Conservation (phyloP, 2,797 vertebrate genomes). For the Loriculus beryllinus region DNA sequence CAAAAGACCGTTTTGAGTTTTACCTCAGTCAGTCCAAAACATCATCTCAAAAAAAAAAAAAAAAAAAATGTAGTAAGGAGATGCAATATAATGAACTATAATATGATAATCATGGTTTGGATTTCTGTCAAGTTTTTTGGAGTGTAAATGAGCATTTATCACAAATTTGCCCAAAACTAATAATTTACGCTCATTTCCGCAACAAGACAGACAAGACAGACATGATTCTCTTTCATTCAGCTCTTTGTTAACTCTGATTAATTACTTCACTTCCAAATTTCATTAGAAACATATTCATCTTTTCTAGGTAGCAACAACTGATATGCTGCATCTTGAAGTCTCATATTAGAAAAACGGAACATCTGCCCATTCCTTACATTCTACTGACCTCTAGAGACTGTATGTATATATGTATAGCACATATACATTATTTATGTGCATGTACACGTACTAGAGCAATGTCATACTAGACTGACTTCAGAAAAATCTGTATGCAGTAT, state of each 20-base stretch:
- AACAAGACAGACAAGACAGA: conserved; percentile 68
- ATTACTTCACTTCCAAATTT: conserved; percentile 69
- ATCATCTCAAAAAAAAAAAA: not conserved
- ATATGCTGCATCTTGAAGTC: not conserved
- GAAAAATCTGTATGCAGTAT: not conserved
- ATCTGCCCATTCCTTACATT: conserved; percentile 77
- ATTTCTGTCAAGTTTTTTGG: conserved; percentile 66
- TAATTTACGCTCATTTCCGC: conserved; percentile 69
- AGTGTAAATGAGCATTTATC: conserved; percentile 64
- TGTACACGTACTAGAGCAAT: not conserved
- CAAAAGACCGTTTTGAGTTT: conserved; percentile 6
- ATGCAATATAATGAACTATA: conserved; percentile 36
- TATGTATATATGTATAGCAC: conserved; percentile 58
- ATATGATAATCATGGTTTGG: conserved; percentile 56
- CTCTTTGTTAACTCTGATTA: conserved; percentile 71
- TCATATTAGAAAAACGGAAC: conserved; percentile 27
- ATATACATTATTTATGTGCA: conserved; percentile 48
- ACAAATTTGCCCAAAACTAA: conserved; percentile 74
- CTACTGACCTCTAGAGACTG: conserved; percentile 85
- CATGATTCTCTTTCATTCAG: conserved; percentile 45
- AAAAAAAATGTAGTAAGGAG: not conserved
- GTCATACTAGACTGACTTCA: not conserved
- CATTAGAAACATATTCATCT: conserved; percentile 57
- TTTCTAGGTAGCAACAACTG: conserved; percentile 49
- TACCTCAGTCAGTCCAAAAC: not conserved